Percentiles rank a stretch among this genome's conserved stretches.
These are phyloP conservation scores for Diacarnus erythraeanus DNA, from an alignment of 37 sponge, comb jelly and placozoan species.

Conservation along the genomic window DNA sequence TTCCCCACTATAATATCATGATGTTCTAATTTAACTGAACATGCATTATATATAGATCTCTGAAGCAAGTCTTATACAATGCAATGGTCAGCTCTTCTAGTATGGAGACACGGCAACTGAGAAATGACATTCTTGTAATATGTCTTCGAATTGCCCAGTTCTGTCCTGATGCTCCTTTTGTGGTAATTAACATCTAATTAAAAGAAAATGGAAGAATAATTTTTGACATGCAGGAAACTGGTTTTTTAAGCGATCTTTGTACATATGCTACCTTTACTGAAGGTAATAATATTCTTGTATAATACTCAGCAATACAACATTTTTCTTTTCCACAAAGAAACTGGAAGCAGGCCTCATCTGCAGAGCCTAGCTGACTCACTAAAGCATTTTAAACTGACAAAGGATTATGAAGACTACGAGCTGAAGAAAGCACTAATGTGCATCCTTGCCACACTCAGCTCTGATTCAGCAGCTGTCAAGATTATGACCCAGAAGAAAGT, in stretches of 20 bases:
- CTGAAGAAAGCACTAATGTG: slow-evolving; percentile 86
- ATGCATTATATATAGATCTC: slow-evolving; percentile 31
- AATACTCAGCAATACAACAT: background rate
- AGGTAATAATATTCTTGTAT: slow-evolving; percentile 19
- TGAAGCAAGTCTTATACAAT: slow-evolving; percentile 40
- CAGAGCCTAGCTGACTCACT: background rate
- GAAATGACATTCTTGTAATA: slow-evolving; percentile 77
- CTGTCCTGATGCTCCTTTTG: slow-evolving; percentile 83
- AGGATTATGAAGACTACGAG: slow-evolving; percentile 94
- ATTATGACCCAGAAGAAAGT: slow-evolving; percentile 74
- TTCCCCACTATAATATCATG: too few relatives aligned
- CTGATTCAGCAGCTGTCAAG: slow-evolving; percentile 65
- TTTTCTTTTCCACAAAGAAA: background rate
- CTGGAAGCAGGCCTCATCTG: slow-evolving; percentile 6
- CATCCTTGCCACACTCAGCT: slow-evolving; percentile 65
- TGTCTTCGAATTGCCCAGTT: slow-evolving; percentile 42
- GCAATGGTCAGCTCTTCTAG: slow-evolving; percentile 46
- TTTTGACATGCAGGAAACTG: slow-evolving; percentile 58
- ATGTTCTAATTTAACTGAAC: too few relatives aligned
- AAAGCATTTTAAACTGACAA: slow-evolving; percentile 36
- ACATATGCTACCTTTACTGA: slow-evolving; percentile 57
- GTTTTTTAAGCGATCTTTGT: slow-evolving; percentile 64
- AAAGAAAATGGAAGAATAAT: background rate
- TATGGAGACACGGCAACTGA: slow-evolving; percentile 45
- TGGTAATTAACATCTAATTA: slow-evolving; percentile 38